phyloP scores from a whole-genome alignment of 2,797 vertebrate genomes.

The Gymnopithys bicolor region DNA sequence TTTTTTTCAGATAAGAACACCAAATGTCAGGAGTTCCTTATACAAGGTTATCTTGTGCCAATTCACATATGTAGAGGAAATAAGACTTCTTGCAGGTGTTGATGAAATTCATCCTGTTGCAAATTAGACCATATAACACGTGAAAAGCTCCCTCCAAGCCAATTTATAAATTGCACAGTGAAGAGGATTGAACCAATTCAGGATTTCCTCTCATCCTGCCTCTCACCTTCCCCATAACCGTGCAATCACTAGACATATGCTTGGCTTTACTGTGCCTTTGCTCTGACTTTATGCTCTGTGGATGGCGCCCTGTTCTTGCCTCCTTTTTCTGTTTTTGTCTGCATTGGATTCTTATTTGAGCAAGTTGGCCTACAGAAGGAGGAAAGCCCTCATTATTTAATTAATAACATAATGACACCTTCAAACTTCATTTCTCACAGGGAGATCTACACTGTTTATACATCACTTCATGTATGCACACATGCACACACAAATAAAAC shows the following conservation, averaged over 20 bases:
- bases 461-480: not conserved
- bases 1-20: not conserved
- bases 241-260: not conserved
- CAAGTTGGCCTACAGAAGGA: not conserved
- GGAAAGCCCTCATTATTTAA: not conserved
- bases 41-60: not conserved
- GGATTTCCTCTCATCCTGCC: slow-evolving; percentile 4
- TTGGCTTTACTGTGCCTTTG: not conserved
- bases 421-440: not conserved
- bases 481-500: not conserved
- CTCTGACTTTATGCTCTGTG: not conserved
- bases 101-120: not conserved
- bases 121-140: not conserved
- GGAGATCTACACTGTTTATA: not conserved
- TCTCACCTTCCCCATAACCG: not conserved
- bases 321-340: not conserved
- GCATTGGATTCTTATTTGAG: not conserved
- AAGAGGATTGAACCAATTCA: not conserved
- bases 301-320: not conserved
- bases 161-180: not conserved
- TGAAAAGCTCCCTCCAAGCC: not conserved
- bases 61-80: not conserved
- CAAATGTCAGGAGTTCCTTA: not conserved
- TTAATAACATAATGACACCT: not conserved
- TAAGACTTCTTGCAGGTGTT: not conserved